phyloP scores from a whole-genome alignment of 2,888 invertebrate species.

The Hirudinaria manillensis region DNA sequence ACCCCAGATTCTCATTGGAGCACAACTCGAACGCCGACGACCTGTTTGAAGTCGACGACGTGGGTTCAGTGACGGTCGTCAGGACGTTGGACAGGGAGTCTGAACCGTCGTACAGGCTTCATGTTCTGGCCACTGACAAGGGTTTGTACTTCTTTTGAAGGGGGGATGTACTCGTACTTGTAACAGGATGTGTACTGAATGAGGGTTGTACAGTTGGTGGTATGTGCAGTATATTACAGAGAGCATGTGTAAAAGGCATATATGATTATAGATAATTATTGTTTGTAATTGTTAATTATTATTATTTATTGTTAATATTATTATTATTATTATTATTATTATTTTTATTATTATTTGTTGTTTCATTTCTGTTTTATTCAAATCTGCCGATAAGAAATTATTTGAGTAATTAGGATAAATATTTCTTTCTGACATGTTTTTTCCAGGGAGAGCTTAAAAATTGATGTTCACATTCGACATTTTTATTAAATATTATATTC shows the following conservation, averaged over 20 bases:
- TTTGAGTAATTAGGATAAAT: no score
- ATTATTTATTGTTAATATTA: no score
- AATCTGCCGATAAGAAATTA: no score
- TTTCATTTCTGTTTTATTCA: no score
- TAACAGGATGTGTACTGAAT: not conserved
- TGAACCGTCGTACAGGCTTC: slow-evolving; percentile 37
- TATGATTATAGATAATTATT: not conserved
- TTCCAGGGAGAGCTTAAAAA: no score
- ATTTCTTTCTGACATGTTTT: no score
- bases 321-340: no score
- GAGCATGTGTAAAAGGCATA: not conserved
- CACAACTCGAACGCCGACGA: slow-evolving; percentile 43
- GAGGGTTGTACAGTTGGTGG: not conserved
- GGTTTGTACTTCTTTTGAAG: slow-evolving; percentile 31
- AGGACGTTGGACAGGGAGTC: slow-evolving; percentile 39
- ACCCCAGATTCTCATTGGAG: slow-evolving; percentile 40
- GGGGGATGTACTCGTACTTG: not conserved
- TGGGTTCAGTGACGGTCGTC: slow-evolving; percentile 38
- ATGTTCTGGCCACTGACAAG: slow-evolving; percentile 40
- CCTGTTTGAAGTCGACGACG: slow-evolving; percentile 43
- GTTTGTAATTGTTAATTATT: no score
- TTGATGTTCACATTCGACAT: no score
- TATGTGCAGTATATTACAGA: not conserved
- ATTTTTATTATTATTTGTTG: no score
- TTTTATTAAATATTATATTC: no score